Evolutionary conservation across 1,140 invertebrate genomes (phyloP), one percentile per base, ranked within the genome.

Genomic region (Hirudo medicinalis): DNA sequence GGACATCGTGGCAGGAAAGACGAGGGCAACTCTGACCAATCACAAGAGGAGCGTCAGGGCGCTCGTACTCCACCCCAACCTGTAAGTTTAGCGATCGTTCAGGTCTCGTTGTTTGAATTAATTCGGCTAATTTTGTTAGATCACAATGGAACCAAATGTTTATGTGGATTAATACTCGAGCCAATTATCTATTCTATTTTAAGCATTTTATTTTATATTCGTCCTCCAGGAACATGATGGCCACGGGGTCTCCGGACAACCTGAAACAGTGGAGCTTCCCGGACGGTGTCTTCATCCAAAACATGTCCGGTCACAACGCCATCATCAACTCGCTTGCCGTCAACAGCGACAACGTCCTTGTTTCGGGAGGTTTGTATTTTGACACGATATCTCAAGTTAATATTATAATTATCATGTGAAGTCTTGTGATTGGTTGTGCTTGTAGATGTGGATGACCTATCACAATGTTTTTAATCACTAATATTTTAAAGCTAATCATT

Each of bases 241-340:
- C 92, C 0, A 97, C 93, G 3, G 96, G 91, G 0, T 97, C 94
- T 0, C 92, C 97, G 0, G 96, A 99, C 80, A 98, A 99, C 79
- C 94, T 99, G 71, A 99, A 99, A 80, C 92, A 99, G 80, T 99
- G 96, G 96, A 94, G 91, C 80, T 96, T 94, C 80, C 95, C 94
- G 0, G 93, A 99, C 78, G 97, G 96, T 3, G 92, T 94, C 78
- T 99, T 99, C 78, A 89, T 99, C 72, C 95, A 99, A 80, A 99
- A 99, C 83, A 84, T 99, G 54, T 89, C 90, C 0, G 96, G 96
- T 0, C 97, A 99, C 79, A 98, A 96, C 82, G 90, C 94, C 0
- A 98, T 99, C 74, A 88, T 99, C 0, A 99, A 99, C 81, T 93
- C 93, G 76, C 85, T 99, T 78, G 93, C 91, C 13, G 87, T 94